Conservation (phyloP, 2,113 vertebrate genomes). For the Atlantisia rogersi region DNA sequence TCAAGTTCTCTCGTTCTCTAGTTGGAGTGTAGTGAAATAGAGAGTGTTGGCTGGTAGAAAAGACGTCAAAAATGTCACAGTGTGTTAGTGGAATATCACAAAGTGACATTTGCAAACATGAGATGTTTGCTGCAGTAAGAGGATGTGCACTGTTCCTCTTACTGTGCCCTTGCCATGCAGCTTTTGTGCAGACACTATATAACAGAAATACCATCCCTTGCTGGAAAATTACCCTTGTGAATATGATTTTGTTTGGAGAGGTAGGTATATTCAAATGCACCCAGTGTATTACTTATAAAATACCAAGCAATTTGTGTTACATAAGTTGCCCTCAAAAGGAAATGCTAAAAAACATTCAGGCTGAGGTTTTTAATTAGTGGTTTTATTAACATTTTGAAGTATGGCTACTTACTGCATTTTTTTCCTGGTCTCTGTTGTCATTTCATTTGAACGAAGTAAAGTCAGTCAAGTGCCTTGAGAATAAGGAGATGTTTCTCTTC, state of each 20-base stretch:
- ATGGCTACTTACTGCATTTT: not conserved
- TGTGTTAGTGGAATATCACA: not conserved
- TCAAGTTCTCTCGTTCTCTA: not conserved
- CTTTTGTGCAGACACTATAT: not conserved
- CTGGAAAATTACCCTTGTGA: not conserved
- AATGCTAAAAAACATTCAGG: accelerated
- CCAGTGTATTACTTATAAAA: not conserved
- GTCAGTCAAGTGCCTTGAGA: not conserved
- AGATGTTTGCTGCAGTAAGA: not conserved
- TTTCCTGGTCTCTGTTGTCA: not conserved
- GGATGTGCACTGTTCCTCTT: not conserved
- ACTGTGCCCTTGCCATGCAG: not conserved
- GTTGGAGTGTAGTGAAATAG: not conserved
- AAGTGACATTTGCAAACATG: not conserved
- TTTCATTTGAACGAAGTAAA: not conserved
- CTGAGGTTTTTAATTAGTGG: not conserved
- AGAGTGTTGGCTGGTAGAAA: not conserved
- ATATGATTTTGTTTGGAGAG: not conserved
- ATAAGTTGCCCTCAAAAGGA: not conserved
- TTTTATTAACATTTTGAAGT: not conserved
- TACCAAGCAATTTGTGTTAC: not conserved
- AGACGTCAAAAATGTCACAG: not conserved
- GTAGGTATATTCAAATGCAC: not conserved
- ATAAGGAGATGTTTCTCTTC: conserved; percentile 33
- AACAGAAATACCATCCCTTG: not conserved